Conservation (phyloP, 2,888 invertebrate genomes). For the Stenchaetothrips biformis region DNA sequence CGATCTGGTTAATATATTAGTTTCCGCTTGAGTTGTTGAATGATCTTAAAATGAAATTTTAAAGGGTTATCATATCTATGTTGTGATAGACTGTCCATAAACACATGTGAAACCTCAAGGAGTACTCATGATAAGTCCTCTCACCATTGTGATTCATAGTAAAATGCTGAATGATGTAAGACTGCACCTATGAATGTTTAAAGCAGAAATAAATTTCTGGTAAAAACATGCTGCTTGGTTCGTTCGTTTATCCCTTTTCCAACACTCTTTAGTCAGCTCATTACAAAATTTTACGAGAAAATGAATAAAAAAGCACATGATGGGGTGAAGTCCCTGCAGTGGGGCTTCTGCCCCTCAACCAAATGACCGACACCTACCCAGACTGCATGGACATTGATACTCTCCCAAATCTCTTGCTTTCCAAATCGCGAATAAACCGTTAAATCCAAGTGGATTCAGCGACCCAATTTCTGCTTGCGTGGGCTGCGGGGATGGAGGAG, state of each 20-base stretch:
- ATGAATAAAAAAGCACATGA: not conserved
- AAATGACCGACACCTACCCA: too few relatives aligned
- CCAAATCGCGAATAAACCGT: too few relatives aligned
- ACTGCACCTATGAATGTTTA: conserved; percentile 15
- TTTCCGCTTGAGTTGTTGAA: not conserved
- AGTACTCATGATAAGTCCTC: not conserved
- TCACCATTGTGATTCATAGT: conserved; percentile 19
- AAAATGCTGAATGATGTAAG: conserved; percentile 23
- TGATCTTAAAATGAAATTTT: not conserved
- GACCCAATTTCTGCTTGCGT: too few relatives aligned
- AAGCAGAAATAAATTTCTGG: conserved; percentile 25
- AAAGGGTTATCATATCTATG: conserved; percentile 5
- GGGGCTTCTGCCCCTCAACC: too few relatives aligned
- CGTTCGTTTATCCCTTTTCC: not conserved
- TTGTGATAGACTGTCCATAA: conserved; percentile 23
- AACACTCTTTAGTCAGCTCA: too few relatives aligned
- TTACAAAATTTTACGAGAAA: not conserved
- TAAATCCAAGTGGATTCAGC: too few relatives aligned
- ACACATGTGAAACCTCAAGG: conserved; percentile 8
- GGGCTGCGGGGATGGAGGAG: too few relatives aligned
- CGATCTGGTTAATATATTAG: too few relatives aligned
- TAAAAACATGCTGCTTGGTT: not conserved
- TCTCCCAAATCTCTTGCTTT: too few relatives aligned
- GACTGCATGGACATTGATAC: too few relatives aligned
- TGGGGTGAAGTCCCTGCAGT: not conserved